Evolutionary conservation across 2,797 vertebrate genomes (phyloP).

Genomic region (Accipiter fasciatus): DNA sequence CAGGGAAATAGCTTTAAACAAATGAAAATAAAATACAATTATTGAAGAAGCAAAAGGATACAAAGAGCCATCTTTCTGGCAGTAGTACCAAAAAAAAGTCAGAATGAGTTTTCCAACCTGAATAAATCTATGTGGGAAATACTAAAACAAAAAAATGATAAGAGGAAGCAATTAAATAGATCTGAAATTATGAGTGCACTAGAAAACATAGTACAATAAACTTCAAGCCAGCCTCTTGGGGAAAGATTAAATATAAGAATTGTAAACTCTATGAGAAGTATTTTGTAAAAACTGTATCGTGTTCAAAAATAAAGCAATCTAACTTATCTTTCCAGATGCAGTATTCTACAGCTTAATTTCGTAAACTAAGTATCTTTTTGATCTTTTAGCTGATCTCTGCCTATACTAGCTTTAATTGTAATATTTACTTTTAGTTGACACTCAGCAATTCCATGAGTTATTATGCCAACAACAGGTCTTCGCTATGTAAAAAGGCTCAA

Average conservation of each 20-base stretch:
- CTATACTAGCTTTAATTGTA: constrained; percentile 35
- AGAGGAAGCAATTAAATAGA: constrained; percentile 7
- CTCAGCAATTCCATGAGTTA: not conserved
- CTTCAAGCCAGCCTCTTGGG: not conserved
- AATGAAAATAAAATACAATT: not conserved
- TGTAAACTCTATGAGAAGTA: not conserved
- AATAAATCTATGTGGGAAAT: constrained; percentile 5
- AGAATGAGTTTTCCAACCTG: not conserved
- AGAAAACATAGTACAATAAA: not conserved
- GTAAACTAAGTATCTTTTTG: not conserved
- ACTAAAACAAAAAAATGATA: constrained; percentile 1
- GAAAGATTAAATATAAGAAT: not conserved
- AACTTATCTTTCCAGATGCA: not conserved
- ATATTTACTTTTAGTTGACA: constrained; percentile 3
- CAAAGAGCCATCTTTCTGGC: not conserved
- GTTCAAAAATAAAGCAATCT: constrained; percentile 14
- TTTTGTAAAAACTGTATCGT: not conserved
- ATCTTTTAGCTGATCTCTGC: constrained; percentile 19
- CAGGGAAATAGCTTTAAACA: not conserved
- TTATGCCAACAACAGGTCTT: not conserved
- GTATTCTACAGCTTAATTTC: not conserved
- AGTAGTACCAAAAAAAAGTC: not conserved
- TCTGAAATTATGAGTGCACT: not conserved
- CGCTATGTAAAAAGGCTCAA: not conserved
- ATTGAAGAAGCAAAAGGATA: not conserved